Evolutionary conservation across 2,113 vertebrate species (phyloP), one percentile per base, ranked within the genome.

Genomic region (Ammospiza caudacuta): DNA sequence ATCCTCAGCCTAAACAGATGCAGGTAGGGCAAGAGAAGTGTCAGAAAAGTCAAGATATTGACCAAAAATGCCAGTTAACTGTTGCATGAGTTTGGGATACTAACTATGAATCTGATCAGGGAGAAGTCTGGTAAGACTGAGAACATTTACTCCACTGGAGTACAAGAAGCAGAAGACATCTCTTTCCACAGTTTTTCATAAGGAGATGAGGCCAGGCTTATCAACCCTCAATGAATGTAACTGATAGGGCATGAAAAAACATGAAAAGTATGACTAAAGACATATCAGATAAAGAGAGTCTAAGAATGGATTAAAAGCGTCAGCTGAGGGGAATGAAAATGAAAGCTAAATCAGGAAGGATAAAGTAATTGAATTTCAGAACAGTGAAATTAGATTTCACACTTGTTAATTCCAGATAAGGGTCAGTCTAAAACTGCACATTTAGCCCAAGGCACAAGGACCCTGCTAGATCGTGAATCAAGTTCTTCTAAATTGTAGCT

Each of bases 301-400:
- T 92, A 66, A 92, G 63, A 92, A 94, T 80, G 64, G 63, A 94
- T 80, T 84, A 83, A 83, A 86, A 89, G 21, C 3, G 1, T 90
- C 46, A 59, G 6, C 39, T n/a, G 68, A 87, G 29, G 33, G 41
- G 73, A 95, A 72, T 75, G 76, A 94, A 97, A 95, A 83, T 81
- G 76, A 95, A 95, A 95, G 68, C 47, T 87, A 75, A 83, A 83
- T 67, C 24, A 25, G 33, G n/a, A 93, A 83, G 44, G 33, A 78
- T 77, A 89, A 95, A 92, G 61, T 29, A 1, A 55, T 21, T 92
- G 83, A 94, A 83, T 77, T 94, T 89, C 55, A 74, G 64, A 89
- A 67, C 0, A 2, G 19, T 81, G 19, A 77, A 77, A 86, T 86
- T 47, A 77, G 47, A 90, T 66, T 80, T 90, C 58, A 51, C 10